Conservation (phyloP, 2,797 vertebrate species). For the Podargus strigoides region DNA sequence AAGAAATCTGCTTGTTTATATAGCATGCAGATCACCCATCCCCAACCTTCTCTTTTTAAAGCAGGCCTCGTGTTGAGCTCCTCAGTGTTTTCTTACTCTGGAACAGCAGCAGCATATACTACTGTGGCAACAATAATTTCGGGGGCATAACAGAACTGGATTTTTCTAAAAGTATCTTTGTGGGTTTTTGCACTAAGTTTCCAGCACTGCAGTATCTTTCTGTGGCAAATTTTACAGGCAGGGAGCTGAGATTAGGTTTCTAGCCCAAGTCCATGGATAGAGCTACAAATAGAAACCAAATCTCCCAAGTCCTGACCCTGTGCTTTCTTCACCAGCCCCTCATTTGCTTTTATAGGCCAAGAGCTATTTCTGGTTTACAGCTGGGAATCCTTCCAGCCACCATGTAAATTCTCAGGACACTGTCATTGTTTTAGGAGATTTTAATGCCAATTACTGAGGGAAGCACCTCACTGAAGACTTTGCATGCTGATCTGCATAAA, state of each 20-base stretch:
- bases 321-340: neutral
- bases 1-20: neutral
- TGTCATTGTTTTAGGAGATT: neutral
- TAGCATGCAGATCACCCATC: neutral
- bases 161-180: neutral
- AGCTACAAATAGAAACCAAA: conserved; percentile 26
- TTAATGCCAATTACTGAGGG: neutral
- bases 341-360: conserved; percentile 49
- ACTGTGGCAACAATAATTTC: neutral
- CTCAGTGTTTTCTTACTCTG: neutral
- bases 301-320: neutral
- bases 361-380: conserved; percentile 48
- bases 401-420: neutral
- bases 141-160: neutral
- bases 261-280: neutral
- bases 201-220: neutral
- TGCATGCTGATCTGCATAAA: neutral
- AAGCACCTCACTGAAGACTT: neutral
- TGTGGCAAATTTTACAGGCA: neutral
- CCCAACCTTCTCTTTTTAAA: neutral
- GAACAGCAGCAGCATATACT: neutral
- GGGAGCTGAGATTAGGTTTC: neutral
- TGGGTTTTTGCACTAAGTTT: neutral
- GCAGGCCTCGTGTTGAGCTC: neutral
- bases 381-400: conserved; percentile 36